These are phyloP conservation scores for Pseudonaja textilis DNA, from an alignment of 2,113 vertebrate genomes.

Conservation along the genomic window DNA sequence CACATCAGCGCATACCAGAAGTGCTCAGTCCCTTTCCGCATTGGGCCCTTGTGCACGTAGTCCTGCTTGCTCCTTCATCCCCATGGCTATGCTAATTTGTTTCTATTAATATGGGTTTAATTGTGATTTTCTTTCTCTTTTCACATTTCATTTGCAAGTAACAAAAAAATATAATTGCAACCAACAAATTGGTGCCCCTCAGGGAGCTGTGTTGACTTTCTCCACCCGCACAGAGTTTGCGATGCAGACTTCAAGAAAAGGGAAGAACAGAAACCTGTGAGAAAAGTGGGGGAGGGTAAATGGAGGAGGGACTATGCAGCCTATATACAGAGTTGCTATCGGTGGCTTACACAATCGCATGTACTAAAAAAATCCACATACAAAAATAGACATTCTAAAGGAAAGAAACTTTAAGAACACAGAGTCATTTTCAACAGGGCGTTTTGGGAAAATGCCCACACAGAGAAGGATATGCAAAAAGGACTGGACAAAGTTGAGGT, in stretches of 20 bases:
- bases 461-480: background rate
- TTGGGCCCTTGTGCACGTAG: background rate
- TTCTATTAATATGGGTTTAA: conserved; percentile 53
- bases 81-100: conserved; percentile 38
- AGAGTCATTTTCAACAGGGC: background rate
- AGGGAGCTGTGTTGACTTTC: conserved; percentile 15
- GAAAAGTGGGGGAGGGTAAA: accelerated
- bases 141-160: conserved; percentile 43
- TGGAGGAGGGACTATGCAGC: accelerated
- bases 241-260: background rate
- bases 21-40: conserved; percentile 34
- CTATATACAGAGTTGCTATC: background rate
- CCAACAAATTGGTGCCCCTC: conserved; percentile 32
- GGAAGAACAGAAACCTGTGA: background rate
- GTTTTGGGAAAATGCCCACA: background rate
- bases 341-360: background rate
- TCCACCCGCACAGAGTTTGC: conserved; percentile 25
- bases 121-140: conserved; percentile 2
- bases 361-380: background rate
- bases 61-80: background rate
- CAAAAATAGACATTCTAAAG: background rate
- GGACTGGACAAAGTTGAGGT: background rate
- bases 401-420: background rate
- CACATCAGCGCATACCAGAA: background rate
- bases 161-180: conserved; percentile 56